Base-by-base conservation (phyloP, 2,797 vertebrate species). In the Erpetoichthys calabaricus region DNA sequence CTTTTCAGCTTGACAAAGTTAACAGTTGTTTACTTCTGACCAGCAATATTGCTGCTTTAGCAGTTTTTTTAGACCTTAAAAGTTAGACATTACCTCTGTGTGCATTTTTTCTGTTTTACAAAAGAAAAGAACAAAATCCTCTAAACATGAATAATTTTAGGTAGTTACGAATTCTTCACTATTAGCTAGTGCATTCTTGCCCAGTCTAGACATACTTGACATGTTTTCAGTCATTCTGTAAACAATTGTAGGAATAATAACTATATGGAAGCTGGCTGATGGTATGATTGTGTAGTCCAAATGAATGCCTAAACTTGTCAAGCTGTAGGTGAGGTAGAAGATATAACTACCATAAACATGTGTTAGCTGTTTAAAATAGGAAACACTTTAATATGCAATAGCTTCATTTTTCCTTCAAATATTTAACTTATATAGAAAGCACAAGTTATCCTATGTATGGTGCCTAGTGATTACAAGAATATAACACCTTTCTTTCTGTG, bases 171-270 rank as follows among this genome's bases (percentile, higher is more conserved):
- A 54, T 25, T 25, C 25, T 25, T 7, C 53, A 54, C 44, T 3
- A 54, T 10, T 55, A 47, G 51, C 58, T 47, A 55, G 58, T 46
- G 43, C 52, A 43, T 43, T 59, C 45, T 59, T 47, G 41, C 54
- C 52, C 43, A 43, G 58, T 60, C 58, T 50, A 55, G 58, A 55
- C 53, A 55, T 55, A 43, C 53, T 43, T 60, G 45, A 47, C 53
- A 55, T 41, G 6, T 54, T 42, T 54, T 42, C 53, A 54, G 41
- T 54, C 53, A 42, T 54, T 54, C 9, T 7, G 53, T 54, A 44
- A 54, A 8, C 53, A 54, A 42, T 42, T 6, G 25, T 5, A 54
- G 7, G 44, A 43, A 43, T 44, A 41, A 43, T 54, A 42, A 8
- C 10, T 42, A 43, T 41, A 44, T 51, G 41, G 50, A 6, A 51